These are phyloP conservation scores for Synergus gifuensis DNA, from an alignment of 2,888 invertebrate species.

Conservation along the genomic window DNA sequence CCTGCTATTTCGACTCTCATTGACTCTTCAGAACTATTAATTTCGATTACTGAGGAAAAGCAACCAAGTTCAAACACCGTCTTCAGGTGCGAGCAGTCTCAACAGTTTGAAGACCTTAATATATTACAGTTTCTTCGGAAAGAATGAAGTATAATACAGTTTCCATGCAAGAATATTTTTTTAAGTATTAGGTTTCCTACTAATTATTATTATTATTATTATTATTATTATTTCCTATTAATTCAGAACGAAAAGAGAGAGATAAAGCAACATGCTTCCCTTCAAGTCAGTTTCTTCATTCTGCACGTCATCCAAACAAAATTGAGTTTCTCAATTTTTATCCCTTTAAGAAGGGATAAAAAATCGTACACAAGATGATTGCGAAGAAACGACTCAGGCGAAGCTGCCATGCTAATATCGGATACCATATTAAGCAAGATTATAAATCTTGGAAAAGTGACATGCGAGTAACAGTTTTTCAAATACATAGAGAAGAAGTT, in stretches of 20 bases:
- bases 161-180: neutral
- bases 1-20: constrained; percentile 39
- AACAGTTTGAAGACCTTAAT: neutral
- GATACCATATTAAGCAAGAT: neutral
- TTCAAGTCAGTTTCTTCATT: constrained; percentile 17
- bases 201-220: no score
- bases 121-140: neutral
- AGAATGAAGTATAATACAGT: neutral
- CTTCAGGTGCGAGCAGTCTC: neutral
- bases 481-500: neutral
- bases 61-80: neutral
- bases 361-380: neutral
- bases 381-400: neutral
- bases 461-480: neutral
- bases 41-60: constrained; percentile 28
- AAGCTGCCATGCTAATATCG: neutral
- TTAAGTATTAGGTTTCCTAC: neutral
- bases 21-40: constrained; percentile 32
- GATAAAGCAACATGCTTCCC: neutral
- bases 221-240: neutral
- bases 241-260: neutral
- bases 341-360: neutral
- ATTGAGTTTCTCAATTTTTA: constrained; percentile 1
- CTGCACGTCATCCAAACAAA: constrained; percentile 13
- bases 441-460: neutral